Evolutionary conservation across 2,797 vertebrate genomes (phyloP).

Genomic region (Epinephelus malabaricus): DNA sequence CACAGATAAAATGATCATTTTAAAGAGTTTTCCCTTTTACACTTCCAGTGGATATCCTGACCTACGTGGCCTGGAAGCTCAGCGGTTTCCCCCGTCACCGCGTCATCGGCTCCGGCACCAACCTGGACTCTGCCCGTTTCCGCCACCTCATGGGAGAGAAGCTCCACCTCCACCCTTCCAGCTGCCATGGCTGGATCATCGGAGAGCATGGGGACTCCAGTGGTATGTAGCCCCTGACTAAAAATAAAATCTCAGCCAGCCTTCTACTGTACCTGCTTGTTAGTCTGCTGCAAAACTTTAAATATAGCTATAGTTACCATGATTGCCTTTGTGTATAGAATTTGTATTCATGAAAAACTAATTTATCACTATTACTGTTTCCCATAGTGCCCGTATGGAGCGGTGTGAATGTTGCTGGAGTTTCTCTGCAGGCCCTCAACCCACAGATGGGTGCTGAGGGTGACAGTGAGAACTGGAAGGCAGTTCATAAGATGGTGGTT

Average conservation of each 20-base stretch:
- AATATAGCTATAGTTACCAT: neutral
- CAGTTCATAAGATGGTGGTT: conserved; percentile 94
- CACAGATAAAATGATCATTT: neutral
- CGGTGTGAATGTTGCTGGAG: conserved; percentile 95
- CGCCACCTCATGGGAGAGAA: conserved; percentile 96
- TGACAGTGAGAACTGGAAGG: conserved; percentile 95
- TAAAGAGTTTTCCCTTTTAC: neutral
- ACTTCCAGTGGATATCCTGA: conserved; percentile 94
- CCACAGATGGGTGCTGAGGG: conserved; percentile 90
- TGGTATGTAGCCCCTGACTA: conserved; percentile 85
- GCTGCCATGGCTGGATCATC: conserved; percentile 96
- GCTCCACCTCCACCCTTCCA: conserved; percentile 91
- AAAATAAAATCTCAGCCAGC: conserved; percentile 39
- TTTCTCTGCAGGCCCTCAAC: conserved; percentile 92
- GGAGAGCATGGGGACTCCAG: conserved; percentile 98
- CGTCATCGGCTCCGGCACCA: conserved; percentile 96
- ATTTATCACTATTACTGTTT: neutral
- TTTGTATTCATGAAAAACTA: neutral
- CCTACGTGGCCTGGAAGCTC: conserved; percentile 98
- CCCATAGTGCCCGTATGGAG: conserved; percentile 96
- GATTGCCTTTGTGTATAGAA: neutral
- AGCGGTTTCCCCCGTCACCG: conserved; percentile 96
- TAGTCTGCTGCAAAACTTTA: neutral
- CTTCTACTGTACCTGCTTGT: neutral
- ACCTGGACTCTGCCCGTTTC: conserved; percentile 97